Conservation (phyloP, 2,113 vertebrate species). For the Onychostruthus taczanowskii region DNA sequence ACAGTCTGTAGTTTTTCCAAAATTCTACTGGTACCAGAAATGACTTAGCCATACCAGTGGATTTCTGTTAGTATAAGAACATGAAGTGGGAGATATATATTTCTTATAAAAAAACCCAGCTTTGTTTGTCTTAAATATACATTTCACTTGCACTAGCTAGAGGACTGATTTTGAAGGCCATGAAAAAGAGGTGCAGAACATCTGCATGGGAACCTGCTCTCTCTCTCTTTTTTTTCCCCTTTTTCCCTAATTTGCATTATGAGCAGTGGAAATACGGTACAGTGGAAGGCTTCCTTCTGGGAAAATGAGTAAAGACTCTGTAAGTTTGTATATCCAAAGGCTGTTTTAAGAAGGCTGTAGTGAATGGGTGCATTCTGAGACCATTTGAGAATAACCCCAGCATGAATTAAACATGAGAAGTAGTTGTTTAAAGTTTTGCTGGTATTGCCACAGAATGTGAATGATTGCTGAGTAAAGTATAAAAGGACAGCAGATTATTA, state of each 20-base stretch:
- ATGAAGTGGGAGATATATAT: neutral
- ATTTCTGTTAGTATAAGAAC: neutral
- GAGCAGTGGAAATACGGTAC: constrained; percentile 44
- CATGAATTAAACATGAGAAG: constrained; percentile 60
- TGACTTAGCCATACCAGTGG: neutral
- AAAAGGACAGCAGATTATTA: constrained; percentile 46
- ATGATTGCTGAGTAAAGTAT: constrained; percentile 52
- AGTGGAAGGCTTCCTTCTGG: constrained; percentile 56
- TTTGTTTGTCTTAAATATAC: neutral
- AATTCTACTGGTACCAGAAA: neutral
- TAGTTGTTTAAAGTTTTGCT: constrained; percentile 54
- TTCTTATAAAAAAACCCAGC: neutral
- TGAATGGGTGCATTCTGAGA: constrained; percentile 54
- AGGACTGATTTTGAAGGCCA: constrained; percentile 8
- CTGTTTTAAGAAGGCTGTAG: constrained; percentile 56
- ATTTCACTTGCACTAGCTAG: neutral
- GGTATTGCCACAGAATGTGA: constrained; percentile 49
- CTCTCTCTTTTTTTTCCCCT: neutral
- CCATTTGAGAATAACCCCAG: constrained; percentile 55
- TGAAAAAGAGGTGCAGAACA: constrained; percentile 23
- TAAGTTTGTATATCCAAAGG: constrained; percentile 62
- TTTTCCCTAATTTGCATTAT: constrained; percentile 30
- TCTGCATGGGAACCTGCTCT: constrained; percentile 38
- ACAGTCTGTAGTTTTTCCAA: neutral
- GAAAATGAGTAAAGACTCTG: constrained; percentile 47